These are phyloP conservation scores for Parasteatoda tepidariorum DNA, from an alignment of 1,140 invertebrate genomes.

Conservation along the genomic window DNA sequence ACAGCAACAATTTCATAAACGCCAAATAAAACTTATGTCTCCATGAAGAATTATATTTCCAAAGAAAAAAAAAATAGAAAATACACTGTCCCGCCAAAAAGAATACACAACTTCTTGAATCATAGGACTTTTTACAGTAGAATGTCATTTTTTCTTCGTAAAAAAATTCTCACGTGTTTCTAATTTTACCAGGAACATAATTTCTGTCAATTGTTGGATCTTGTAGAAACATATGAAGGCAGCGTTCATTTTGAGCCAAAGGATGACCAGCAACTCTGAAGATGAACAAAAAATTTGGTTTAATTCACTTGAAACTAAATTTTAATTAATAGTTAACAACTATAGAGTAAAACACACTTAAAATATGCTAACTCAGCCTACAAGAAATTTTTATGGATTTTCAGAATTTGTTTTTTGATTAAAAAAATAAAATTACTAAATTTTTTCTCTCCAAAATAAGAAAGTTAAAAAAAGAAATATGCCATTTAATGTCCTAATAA, in stretches of 20 bases:
- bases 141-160: background rate
- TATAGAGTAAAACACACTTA: background rate
- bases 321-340: background rate
- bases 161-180: slow-evolving; percentile 79
- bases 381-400: too few relatives aligned
- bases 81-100: slow-evolving; percentile 32
- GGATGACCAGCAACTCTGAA: slow-evolving; percentile 94
- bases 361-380: too few relatives aligned
- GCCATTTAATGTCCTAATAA: too few relatives aligned
- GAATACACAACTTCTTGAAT: slow-evolving; percentile 43
- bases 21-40: background rate
- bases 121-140: slow-evolving; percentile 7
- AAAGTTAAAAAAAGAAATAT: too few relatives aligned
- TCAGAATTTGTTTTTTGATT: too few relatives aligned
- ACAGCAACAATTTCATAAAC: slow-evolving; percentile 9
- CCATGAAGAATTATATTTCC: background rate
- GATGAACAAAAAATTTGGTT: too few relatives aligned
- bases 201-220: slow-evolving; percentile 98
- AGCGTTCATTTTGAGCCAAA: slow-evolving; percentile 99
- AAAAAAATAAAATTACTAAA: too few relatives aligned
- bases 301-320: background rate
- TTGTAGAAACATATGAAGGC: slow-evolving; percentile 99
- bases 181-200: slow-evolving; percentile 99
- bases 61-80: background rate
- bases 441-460: too few relatives aligned